phyloP scores from a whole-genome alignment of 2,113 vertebrate species.

The Formicarius rufipectus region DNA sequence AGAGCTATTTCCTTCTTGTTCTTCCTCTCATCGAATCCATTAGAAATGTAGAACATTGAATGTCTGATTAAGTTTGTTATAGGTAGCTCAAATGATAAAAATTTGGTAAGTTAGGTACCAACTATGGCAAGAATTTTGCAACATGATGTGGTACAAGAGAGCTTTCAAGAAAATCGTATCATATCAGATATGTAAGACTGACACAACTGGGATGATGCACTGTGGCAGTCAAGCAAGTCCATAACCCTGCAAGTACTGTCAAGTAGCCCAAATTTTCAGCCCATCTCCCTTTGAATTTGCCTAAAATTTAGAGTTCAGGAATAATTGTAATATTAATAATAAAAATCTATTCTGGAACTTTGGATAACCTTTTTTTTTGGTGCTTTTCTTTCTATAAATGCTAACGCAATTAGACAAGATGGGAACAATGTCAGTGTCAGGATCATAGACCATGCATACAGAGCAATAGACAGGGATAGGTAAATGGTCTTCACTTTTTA shows the following conservation, averaged over 20 bases:
- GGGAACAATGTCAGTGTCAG: not conserved
- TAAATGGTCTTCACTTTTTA: not conserved
- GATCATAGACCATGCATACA: not conserved
- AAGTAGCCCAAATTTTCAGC: not conserved
- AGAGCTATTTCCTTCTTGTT: not conserved
- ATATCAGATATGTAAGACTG: not conserved
- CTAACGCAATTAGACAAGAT: not conserved
- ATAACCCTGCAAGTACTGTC: not conserved
- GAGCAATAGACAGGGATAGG: not conserved
- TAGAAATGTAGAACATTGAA: not conserved
- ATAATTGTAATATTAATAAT: no score
- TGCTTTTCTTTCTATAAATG: not conserved
- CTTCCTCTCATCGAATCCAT: not conserved
- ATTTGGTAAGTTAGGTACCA: not conserved
- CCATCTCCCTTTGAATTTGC: not conserved
- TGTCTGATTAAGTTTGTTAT: not conserved
- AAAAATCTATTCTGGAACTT: not conserved
- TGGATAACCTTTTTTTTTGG: not conserved
- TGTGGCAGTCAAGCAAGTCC: not conserved
- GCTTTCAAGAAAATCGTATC: not conserved
- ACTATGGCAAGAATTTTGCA: not conserved
- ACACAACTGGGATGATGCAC: not conserved
- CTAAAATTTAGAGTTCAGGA: not conserved
- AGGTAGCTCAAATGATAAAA: not conserved
- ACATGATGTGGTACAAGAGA: not conserved